phyloP scores from a whole-genome alignment of 2,113 vertebrate genomes.

The cat (Felis catus) region DNA sequence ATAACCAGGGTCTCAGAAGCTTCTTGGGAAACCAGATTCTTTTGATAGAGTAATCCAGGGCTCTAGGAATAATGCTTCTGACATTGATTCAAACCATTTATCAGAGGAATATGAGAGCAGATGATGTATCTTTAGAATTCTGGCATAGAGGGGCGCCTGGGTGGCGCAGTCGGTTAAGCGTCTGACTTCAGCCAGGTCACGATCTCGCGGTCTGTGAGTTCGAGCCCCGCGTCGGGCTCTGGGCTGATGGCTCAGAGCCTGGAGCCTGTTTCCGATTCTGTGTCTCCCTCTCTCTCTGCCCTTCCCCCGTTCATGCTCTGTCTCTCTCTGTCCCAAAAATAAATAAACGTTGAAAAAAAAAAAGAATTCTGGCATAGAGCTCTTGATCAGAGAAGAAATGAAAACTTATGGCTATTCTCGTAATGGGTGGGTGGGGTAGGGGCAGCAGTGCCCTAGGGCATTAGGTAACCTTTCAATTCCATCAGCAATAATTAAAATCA shows the following conservation, averaged over 20 bases:
- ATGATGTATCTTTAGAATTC: slow-evolving; percentile 60
- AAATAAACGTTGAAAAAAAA: too few relatives aligned
- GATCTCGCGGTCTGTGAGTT: too few relatives aligned
- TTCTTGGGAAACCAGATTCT: slow-evolving; percentile 41
- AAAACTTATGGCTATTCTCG: slow-evolving; percentile 10
- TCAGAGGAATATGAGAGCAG: background rate
- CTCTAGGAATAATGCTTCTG: slow-evolving; percentile 33
- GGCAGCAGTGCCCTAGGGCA: background rate
- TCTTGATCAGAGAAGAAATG: slow-evolving; percentile 48
- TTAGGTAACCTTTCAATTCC: background rate
- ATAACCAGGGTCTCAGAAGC: background rate
- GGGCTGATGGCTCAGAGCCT: too few relatives aligned
- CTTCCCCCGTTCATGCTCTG: too few relatives aligned
- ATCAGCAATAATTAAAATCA: background rate
- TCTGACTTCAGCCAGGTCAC: too few relatives aligned
- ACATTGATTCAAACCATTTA: slow-evolving; percentile 37
- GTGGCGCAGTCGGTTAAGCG: too few relatives aligned
- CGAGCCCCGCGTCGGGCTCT: too few relatives aligned
- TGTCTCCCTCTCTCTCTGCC: too few relatives aligned
- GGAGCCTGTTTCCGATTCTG: too few relatives aligned
- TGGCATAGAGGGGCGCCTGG: too few relatives aligned
- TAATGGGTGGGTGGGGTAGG: background rate
- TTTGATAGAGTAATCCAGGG: slow-evolving; percentile 17
- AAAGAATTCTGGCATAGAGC: background rate
- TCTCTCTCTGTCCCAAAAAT: too few relatives aligned